Evolutionary conservation across 2,797 vertebrate genomes (phyloP).

Genomic region (Oceanodroma leucorhoa): DNA sequence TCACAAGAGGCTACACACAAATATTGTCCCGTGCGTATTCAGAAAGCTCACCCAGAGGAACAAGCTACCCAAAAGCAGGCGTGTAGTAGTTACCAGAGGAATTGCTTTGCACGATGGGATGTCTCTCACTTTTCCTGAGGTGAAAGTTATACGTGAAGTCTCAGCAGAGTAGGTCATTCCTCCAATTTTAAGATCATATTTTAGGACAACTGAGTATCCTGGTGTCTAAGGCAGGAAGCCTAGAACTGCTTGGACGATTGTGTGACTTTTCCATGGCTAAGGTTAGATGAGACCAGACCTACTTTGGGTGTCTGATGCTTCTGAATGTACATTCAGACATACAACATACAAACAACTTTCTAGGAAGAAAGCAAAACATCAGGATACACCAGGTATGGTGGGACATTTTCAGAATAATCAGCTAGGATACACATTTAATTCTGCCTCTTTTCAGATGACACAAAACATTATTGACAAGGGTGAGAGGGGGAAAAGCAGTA

Average conservation of each 20-base stretch:
- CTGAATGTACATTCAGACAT: not conserved
- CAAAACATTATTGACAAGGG: not conserved
- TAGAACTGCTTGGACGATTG: not conserved
- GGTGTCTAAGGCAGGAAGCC: not conserved
- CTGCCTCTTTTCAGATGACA: not conserved
- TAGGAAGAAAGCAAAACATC: not conserved
- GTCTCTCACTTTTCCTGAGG: not conserved
- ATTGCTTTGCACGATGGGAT: fast-evolving
- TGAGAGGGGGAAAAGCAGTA: not conserved
- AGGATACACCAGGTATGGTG: not conserved
- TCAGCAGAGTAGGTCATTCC: not conserved
- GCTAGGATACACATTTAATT: not conserved
- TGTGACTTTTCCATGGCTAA: not conserved
- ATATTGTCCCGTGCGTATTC: not conserved
- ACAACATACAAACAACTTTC: fast-evolving
- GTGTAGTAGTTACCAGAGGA: not conserved
- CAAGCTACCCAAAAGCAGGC: not conserved
- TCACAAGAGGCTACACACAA: not conserved
- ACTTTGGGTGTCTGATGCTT: not conserved
- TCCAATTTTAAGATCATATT: not conserved
- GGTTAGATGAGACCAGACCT: not conserved
- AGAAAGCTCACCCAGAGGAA: not conserved
- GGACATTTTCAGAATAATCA: not conserved
- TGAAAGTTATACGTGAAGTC: not conserved
- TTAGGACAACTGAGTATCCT: not conserved